phyloP scores from a whole-genome alignment of 2,888 invertebrate genomes.

The Catonia carolina region DNA sequence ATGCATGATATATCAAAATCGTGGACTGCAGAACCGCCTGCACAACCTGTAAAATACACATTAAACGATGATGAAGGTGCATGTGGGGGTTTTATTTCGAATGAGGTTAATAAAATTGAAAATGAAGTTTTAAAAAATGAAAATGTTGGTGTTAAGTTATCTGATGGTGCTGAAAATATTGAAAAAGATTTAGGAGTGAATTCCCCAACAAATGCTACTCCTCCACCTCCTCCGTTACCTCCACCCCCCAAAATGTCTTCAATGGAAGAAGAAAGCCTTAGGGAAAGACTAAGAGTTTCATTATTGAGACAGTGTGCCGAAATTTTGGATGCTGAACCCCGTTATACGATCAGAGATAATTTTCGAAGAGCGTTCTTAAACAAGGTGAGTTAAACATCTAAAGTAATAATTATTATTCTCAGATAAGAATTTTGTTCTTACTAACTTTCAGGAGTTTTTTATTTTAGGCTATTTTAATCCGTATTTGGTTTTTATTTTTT shows the following conservation, averaged over 20 bases:
- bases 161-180: slow-evolving; percentile 6
- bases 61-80: slow-evolving; percentile 5
- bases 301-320: slow-evolving; percentile 60
- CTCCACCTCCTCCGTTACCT: slow-evolving; percentile 29
- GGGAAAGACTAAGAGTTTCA: slow-evolving; percentile 53
- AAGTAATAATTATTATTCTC: too few species aligned
- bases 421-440: too few species aligned
- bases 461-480: too few species aligned
- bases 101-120: background rate
- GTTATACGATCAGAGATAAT: slow-evolving; percentile 56
- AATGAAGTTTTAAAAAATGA: background rate
- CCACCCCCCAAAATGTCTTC: slow-evolving; percentile 47
- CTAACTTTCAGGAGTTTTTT: too few species aligned
- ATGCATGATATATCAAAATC: background rate
- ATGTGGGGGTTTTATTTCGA: background rate
- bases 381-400: slow-evolving; percentile 57
- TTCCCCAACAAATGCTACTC: background rate
- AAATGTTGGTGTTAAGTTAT: background rate
- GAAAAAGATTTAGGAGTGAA: slow-evolving; percentile 10
- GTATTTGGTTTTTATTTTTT: too few species aligned
- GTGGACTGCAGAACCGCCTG: background rate
- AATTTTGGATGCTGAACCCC: slow-evolving; percentile 55
- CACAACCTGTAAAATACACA: background rate
- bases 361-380: slow-evolving; percentile 60
- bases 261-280: slow-evolving; percentile 63